Evolutionary conservation across 1,140 invertebrate species (phyloP).

Genomic region (Sipha flava): DNA sequence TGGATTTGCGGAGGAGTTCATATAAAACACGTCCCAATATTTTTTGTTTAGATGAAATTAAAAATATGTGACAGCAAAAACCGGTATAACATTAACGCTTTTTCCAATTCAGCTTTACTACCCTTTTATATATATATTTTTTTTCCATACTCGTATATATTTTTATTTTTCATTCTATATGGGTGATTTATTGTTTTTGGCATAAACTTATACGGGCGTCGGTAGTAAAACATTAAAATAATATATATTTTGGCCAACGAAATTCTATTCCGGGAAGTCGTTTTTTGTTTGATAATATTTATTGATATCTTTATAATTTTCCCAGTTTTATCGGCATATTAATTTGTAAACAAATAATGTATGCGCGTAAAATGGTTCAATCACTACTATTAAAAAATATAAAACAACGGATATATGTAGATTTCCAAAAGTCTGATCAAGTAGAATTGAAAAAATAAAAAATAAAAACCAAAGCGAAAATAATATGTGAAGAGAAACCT

Average conservation of each 20-base stretch:
- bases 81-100: conserved; percentile 14
- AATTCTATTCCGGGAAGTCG: background rate
- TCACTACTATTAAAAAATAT: background rate
- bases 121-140: background rate
- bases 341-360: no score
- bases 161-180: background rate
- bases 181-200: conserved; percentile 23
- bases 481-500: background rate
- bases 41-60: background rate
- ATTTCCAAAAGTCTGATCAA: background rate
- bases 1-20: no score
- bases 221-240: conserved; percentile 9
- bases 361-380: no score
- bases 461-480: background rate
- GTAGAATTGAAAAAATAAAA: background rate
- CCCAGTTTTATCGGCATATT: background rate
- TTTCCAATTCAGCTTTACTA: conserved; percentile 15
- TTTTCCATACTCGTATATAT: background rate
- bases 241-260: background rate
- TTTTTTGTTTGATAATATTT: background rate
- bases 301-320: background rate
- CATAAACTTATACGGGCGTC: background rate
- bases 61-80: conserved; percentile 4
- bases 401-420: background rate
- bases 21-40: background rate